phyloP scores from a whole-genome alignment of 2,113 vertebrate genomes.

The Melanerpes formicivorus region DNA sequence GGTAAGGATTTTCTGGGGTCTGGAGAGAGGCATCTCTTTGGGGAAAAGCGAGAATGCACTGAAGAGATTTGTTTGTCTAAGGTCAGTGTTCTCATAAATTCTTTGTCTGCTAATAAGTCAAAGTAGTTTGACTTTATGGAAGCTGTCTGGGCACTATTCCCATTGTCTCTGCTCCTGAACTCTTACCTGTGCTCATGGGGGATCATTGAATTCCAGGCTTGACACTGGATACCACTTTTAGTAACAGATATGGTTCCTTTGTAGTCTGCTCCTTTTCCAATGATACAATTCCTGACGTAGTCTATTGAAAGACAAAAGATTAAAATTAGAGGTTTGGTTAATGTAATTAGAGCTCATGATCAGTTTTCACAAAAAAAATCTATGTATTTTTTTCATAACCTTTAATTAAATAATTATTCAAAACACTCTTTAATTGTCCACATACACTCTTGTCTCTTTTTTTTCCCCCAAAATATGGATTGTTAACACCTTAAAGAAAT shows the following conservation, averaged over 20 bases:
- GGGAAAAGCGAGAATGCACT: neutral
- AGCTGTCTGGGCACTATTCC: neutral
- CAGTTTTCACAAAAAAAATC: neutral
- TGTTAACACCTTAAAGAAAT: neutral
- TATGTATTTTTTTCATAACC: neutral
- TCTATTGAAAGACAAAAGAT: constrained; percentile 72
- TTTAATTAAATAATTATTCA: neutral
- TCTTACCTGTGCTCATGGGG: constrained; percentile 98
- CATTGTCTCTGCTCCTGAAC: constrained; percentile 52
- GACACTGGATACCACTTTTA: constrained; percentile 88
- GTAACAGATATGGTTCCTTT: constrained; percentile 90
- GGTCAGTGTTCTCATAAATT: constrained; percentile 24
- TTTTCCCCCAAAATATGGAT: neutral
- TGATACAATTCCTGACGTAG: constrained; percentile 92
- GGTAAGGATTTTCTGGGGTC: neutral
- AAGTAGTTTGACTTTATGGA: neutral
- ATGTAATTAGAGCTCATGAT: neutral
- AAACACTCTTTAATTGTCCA: neutral
- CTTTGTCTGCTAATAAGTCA: constrained; percentile 24
- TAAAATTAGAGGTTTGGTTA: neutral
- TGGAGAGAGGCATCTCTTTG: neutral
- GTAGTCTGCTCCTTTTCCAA: constrained; percentile 91
- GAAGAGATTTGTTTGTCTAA: neutral
- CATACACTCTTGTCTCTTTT: neutral
- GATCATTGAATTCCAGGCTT: constrained; percentile 93